These are phyloP conservation scores for Budorcas taxicolor DNA, from an alignment of 2,113 vertebrate species.

Conservation along the genomic window DNA sequence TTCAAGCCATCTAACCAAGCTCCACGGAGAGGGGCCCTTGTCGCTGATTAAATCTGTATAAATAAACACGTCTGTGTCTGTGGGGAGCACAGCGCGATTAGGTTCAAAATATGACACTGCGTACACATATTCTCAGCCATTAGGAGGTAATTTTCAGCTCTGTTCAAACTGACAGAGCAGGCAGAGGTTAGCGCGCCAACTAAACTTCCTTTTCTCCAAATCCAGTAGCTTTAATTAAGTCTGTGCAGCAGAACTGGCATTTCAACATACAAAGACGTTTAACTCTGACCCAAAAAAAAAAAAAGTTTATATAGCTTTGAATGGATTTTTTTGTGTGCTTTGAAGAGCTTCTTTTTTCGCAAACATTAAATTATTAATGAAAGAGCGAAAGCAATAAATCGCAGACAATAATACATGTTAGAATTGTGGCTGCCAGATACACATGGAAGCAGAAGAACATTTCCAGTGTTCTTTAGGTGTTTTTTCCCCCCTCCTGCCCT, in stretches of 20 bases:
- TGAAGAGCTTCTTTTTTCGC: constrained; percentile 18
- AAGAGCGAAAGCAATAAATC: constrained; percentile 34
- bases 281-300: not conserved
- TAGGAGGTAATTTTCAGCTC: not conserved
- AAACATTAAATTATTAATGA: constrained; percentile 64
- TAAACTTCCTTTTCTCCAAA: not conserved
- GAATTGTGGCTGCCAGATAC: not conserved
- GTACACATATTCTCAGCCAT: not conserved
- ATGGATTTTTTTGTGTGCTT: constrained; percentile 23
- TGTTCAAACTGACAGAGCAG: not conserved
- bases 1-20: not conserved
- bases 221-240: constrained; percentile 3
- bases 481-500: not conserved
- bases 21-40: not conserved
- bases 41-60: not conserved
- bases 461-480: not conserved
- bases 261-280: constrained; percentile 25
- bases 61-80: not conserved
- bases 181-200: not conserved
- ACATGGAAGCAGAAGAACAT: not conserved
- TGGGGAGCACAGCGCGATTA: not conserved
- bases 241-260: constrained; percentile 15
- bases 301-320: constrained; percentile 33
- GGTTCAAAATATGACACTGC: not conserved
- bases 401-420: not conserved